A percentile compares a stretch with the other conserved stretches of the same genome.
These are phyloP conservation scores for Perithous albicinctus DNA, from an alignment of 2,888 invertebrate genomes.

Conservation along the genomic window DNA sequence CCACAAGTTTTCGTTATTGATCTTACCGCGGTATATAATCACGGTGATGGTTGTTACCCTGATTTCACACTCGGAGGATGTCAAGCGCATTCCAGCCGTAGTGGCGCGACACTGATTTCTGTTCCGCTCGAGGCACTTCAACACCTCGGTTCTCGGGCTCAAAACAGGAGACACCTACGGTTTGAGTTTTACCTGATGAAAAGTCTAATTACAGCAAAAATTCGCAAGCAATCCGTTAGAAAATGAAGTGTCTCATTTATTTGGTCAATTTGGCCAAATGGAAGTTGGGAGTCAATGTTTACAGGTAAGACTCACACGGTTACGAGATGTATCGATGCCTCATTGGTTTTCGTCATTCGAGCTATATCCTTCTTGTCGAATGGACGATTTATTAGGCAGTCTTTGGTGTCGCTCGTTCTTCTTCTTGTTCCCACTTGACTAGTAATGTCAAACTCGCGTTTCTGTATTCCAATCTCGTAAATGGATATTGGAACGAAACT, in stretches of 20 bases:
- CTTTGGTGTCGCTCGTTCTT: slow-evolving; percentile 32
- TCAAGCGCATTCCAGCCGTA: neutral
- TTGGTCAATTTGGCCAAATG: neutral
- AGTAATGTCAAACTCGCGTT: neutral
- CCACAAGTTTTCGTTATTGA: slow-evolving; percentile 32
- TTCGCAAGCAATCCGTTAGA: neutral
- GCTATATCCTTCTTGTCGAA: slow-evolving; percentile 10
- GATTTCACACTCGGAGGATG: slow-evolving; percentile 20
- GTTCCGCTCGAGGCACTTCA: slow-evolving; percentile 25
- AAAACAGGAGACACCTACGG: neutral
- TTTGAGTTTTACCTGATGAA: neutral
- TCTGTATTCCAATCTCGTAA: slow-evolving; percentile 29
- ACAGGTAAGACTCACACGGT: neutral
- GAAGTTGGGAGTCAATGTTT: neutral
- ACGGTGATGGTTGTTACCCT: slow-evolving; percentile 36
- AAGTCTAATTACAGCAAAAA: slow-evolving; percentile 21
- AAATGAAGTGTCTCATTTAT: neutral
- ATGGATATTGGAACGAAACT: neutral
- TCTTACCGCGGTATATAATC: slow-evolving; percentile 43
- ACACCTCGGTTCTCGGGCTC: neutral
- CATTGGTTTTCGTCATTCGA: slow-evolving; percentile 14
- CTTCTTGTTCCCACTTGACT: neutral
- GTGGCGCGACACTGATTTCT: slow-evolving; percentile 29
- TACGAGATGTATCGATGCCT: neutral
- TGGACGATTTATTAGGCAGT: slow-evolving; percentile 41